Base-by-base conservation (phyloP, 2,113 vertebrate genomes). In the Hystrix cristata region DNA sequence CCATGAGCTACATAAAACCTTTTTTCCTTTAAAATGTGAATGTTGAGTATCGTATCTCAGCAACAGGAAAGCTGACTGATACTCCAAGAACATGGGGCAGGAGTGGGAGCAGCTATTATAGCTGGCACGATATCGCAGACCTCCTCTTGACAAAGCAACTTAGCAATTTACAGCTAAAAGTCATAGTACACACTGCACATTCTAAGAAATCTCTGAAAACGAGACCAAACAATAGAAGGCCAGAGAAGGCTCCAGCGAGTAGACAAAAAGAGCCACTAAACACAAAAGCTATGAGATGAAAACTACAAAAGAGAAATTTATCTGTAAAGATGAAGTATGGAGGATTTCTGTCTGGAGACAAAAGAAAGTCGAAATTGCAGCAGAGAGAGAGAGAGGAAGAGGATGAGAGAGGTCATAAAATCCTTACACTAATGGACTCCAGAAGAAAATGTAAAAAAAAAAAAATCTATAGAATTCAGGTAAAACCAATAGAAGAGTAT, bases 221-320 rank as follows among this genome's bases (percentile, higher is more conserved):
- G 57, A 67, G 59, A 81, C 90, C 60, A 83, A 79, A 83, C 76
- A 80, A 46, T 21, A 69, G 76, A 91, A 74, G 29, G 4, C 55
- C 64, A 1, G 1, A 87, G 67, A 90, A 91, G 95, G 76, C 31
- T 34, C 71, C 25, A n/a, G 31, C 29, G 29, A 16, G 0, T 34
- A 59, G 27, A 65, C n/a, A 87, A 92, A 91, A 89, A 29, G 67
- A 96, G 57, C 81, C 62, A 19, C 62, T 92, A n/a, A 82, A 69
- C 87, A 89, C 46, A 84, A 94, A 87, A 89, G 27, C 60, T 65
- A 80, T 71, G 76, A 85, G 48, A 82, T 48, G 59, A 88, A 19
- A 81, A 83, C 51, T 71, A 87, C 31, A 92, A 92, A 90, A 96
- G 60, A 91, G 8, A 82, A 84, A 91, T 57, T 65, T 31, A 51